A percentile compares a stretch with the other conserved stretches of the same genome.
Conservation (phyloP, 2,113 vertebrate species). For the Neogale vison region DNA sequence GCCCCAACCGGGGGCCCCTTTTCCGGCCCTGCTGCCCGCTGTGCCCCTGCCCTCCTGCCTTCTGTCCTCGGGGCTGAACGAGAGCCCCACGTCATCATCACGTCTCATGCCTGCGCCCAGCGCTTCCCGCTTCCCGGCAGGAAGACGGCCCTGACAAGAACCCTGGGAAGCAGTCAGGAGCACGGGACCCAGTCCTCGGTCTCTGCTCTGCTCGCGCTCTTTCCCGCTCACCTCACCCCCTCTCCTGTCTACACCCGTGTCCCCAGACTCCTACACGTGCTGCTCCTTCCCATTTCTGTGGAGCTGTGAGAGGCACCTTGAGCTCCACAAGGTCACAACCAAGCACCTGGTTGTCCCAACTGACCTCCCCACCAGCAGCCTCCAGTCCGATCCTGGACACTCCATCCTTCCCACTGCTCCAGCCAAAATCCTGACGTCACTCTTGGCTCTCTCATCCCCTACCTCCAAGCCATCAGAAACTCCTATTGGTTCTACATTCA, state of each 20-base stretch:
- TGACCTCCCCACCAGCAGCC: not conserved
- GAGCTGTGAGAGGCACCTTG: not conserved
- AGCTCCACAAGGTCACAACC: not conserved
- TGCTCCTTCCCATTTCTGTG: not conserved
- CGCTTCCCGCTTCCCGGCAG: not conserved
- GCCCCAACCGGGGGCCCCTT: fast-evolving
- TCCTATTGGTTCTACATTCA: too few relatives aligned
- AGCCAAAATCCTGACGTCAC: not conserved
- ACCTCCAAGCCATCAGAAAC: not conserved
- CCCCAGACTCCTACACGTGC: not conserved
- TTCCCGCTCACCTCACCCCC: not conserved
- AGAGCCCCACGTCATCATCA: fast-evolving
- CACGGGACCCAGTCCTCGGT: too few relatives aligned
- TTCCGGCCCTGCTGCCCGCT: not conserved
- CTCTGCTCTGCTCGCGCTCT: not conserved
- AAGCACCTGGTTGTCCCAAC: not conserved
- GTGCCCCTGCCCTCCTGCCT: not conserved
- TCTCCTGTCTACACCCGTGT: not conserved
- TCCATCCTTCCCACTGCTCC: not conserved
- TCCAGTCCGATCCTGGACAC: not conserved
- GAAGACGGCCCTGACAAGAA: not conserved
- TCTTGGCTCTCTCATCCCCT: not conserved
- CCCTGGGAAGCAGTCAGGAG: not conserved
- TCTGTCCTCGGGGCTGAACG: not conserved
- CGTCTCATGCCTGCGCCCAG: fast-evolving